These are phyloP conservation scores for Fulmarus glacialis DNA, from an alignment of 2,113 vertebrate species.

Conservation along the genomic window DNA sequence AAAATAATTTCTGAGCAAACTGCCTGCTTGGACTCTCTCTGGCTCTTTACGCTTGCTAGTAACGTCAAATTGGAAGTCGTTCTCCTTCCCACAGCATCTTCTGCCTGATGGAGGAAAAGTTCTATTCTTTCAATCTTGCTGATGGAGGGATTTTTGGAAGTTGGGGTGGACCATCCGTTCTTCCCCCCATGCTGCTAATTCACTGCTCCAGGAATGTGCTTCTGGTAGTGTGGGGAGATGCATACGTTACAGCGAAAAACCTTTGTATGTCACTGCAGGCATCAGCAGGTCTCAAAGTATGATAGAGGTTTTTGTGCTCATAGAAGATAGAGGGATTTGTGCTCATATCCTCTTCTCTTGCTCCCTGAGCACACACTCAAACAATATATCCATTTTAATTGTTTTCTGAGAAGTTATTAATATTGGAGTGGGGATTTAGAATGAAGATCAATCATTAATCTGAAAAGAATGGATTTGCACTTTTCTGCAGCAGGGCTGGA, in stretches of 20 bases:
- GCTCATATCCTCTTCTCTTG: not conserved
- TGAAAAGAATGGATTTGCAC: not conserved
- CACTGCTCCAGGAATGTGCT: not conserved
- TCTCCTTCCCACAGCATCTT: not conserved
- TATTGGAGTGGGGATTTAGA: slow-evolving; percentile 23
- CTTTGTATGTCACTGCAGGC: not conserved
- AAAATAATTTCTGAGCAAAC: not conserved
- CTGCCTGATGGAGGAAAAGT: not conserved
- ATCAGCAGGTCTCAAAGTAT: not conserved
- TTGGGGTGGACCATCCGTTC: not conserved
- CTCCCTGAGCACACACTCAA: not conserved
- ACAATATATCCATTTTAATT: slow-evolving; percentile 35
- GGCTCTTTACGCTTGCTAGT: not conserved
- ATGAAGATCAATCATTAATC: slow-evolving; percentile 14
- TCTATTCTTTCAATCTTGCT: not conserved
- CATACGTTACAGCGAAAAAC: not conserved
- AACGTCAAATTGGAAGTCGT: not conserved
- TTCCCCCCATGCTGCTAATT: not conserved
- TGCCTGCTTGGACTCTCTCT: not conserved
- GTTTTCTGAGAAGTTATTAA: slow-evolving; percentile 37
- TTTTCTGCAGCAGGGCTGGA: not conserved
- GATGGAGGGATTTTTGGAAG: not conserved
- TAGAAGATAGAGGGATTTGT: not conserved
- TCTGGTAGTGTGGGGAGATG: not conserved
- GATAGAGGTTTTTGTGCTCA: not conserved